Evolutionary conservation across 2,113 vertebrate genomes (phyloP), one percentile per base, ranked within the genome.

Genomic region (Thunnus maccoyii): DNA sequence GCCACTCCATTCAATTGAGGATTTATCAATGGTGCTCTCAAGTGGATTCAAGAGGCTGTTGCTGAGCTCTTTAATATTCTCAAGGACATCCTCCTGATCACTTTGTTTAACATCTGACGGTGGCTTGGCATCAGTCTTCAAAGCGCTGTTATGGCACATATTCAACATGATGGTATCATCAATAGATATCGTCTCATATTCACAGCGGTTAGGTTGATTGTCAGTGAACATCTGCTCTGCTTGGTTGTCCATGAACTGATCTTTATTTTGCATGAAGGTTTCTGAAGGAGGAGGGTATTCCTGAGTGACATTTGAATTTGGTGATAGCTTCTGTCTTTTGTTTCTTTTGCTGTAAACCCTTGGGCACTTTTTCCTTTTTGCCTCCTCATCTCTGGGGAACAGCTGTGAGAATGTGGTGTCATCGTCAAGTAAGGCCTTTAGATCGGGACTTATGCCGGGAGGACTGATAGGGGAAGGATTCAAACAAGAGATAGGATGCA

Each of bases 261-360:
- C 90, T 86, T 87, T 91, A 36, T 69, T 93, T 50, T 85, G 93
- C 75, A 80, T 17, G n/a, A 89, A 88, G 5, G 77, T 78, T 51
- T 89, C 86, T 71, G 88, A 20, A 8, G 86, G 46, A 10, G 86
- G 54, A 72, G 78, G 41, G 73, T 56, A 88, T 15, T 87, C 91
- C 67, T 86, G 81, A 58, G 75, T 51, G 4, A 50, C 52, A 65
- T 84, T 66, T 41, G 89, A 67, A 79, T 85, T 4, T 0, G 91
- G 61, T 0, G 73, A 87, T 18, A 94, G 87, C 69, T 94, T 96
- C 72, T 91, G 94, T 78, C 92, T 96, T 93, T 96, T 96, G 82
- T 94, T 94, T 77, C 94, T 96, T 86, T 98, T 99, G 78, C 97
- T 96, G 0, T 98, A 99, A 32, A 98, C 98, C 4, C 96, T 93